Conservation (phyloP, 2,113 vertebrate genomes). For the Rhinopomastus cyanomelas region DNA sequence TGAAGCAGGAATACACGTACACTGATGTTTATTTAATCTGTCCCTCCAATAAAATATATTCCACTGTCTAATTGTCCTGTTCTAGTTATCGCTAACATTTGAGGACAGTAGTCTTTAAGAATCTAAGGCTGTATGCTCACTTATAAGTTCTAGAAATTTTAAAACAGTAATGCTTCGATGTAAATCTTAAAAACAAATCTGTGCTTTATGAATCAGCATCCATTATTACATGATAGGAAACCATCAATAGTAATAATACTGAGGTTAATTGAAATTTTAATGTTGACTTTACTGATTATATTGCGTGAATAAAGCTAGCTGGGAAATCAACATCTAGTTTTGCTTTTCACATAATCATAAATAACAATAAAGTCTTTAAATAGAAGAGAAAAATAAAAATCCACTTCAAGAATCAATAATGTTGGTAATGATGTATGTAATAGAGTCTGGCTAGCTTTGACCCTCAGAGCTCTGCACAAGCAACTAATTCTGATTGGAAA, state of each 20-base stretch:
- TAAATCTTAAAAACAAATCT: neutral
- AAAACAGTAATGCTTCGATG: neutral
- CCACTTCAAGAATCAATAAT: slow-evolving; percentile 53
- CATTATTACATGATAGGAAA: neutral
- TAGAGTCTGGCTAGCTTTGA: slow-evolving; percentile 1
- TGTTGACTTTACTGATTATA: neutral
- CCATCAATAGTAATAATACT: slow-evolving; percentile 15
- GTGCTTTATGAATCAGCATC: neutral
- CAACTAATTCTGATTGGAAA: slow-evolving; percentile 23
- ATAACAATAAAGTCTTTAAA: slow-evolving; percentile 67
- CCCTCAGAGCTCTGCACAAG: slow-evolving; percentile 2
- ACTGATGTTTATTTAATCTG: neutral
- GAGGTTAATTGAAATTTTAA: slow-evolving; percentile 31
- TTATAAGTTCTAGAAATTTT: neutral
- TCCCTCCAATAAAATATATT: neutral
- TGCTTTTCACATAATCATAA: slow-evolving; percentile 39
- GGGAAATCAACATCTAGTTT: neutral
- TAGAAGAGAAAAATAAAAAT: slow-evolving; percentile 58
- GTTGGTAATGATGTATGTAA: slow-evolving; percentile 38
- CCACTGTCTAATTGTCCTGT: neutral
- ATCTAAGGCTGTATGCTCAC: neutral
- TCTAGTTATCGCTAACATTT: neutral
- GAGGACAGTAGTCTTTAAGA: neutral
- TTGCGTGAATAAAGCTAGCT: neutral
- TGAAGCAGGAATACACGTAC: neutral